Base-by-base conservation (phyloP, 2,888 invertebrate genomes). In the Nycteola revayana region DNA sequence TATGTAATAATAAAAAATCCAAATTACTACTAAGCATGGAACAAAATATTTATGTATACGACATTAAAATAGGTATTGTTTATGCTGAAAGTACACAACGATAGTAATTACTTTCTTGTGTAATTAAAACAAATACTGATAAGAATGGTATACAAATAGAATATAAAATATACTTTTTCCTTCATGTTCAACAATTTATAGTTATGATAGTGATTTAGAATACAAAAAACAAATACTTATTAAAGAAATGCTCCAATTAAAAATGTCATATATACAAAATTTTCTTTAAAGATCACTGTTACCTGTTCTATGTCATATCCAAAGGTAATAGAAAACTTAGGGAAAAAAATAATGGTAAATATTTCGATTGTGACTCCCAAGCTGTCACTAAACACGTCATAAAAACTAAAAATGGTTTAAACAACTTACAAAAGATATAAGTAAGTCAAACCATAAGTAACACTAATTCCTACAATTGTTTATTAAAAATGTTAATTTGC, bases 401-500 rank as follows among this genome's bases (percentile, higher is more conserved):
- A 76, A 67, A 61, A 83, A 78, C 79, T 80, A 82, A 82, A 75
- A 75, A 75, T 77, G 81, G 80, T 84, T 83, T 73, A 66, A 80
- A 85, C 80, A 79, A 83, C 84, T 86, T 86, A 87, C 76, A 74
- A 78, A 80, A 76, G 65, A 72, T 73, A 80, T 73, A 83, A 79
- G 83, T 73, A 83, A 79, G 83, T 82, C 76, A 80, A 85, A 87
- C 83, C 83, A 82, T 81, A 80, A 75, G 76, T 81, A 80, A 82
- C 70, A 71, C 81, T 81, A 83, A 79, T 70, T 60, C 72, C 84
- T 87, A 87, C 75, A 76, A 80, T 75, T 77, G 63, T 79, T 80
- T 76, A 79, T 80, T 79, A 75, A 76, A 87, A 86, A 82, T 78
- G 78, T 79, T 84, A 80, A 76, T 83, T 85, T 83, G 84, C 86